Percentiles rank a stretch among this genome's conserved stretches.
phyloP scores from a whole-genome alignment of 2,113 vertebrate genomes.

The Hyperopisus bebe region DNA sequence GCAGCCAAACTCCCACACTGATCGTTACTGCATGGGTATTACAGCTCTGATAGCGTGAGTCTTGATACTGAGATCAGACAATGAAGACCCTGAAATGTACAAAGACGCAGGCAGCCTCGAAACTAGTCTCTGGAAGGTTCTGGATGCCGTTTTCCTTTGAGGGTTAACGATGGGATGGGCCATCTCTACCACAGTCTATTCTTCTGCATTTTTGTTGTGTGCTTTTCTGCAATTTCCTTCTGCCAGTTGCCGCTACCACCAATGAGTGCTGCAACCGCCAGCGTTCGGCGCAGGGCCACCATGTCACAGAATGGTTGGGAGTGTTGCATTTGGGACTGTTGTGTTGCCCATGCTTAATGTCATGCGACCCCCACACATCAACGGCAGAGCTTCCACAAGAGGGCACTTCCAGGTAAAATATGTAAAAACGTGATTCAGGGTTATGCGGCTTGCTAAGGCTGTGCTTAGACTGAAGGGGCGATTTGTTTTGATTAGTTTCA shows the following conservation, averaged over 20 bases:
- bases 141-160: neutral
- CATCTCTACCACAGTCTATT: neutral
- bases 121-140: neutral
- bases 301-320: neutral
- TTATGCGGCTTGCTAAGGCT: neutral
- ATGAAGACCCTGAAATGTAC: neutral
- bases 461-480: neutral
- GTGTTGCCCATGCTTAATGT: neutral
- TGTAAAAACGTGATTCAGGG: neutral
- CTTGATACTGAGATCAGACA: neutral
- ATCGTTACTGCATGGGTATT: neutral
- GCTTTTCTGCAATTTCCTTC: neutral
- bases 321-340: neutral
- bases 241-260: neutral
- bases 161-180: neutral
- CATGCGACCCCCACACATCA: neutral
- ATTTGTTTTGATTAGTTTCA: neutral
- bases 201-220: neutral
- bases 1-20: neutral
- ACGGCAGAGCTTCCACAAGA: neutral
- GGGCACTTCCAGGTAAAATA: conserved; percentile 6
- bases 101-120: neutral
- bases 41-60: neutral
- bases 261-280: neutral
- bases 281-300: neutral